A percentile compares a stretch with the other conserved stretches of the same genome.
These are phyloP conservation scores for Malurus leucopterus DNA, from an alignment of 2,797 vertebrate species.

Conservation along the genomic window DNA sequence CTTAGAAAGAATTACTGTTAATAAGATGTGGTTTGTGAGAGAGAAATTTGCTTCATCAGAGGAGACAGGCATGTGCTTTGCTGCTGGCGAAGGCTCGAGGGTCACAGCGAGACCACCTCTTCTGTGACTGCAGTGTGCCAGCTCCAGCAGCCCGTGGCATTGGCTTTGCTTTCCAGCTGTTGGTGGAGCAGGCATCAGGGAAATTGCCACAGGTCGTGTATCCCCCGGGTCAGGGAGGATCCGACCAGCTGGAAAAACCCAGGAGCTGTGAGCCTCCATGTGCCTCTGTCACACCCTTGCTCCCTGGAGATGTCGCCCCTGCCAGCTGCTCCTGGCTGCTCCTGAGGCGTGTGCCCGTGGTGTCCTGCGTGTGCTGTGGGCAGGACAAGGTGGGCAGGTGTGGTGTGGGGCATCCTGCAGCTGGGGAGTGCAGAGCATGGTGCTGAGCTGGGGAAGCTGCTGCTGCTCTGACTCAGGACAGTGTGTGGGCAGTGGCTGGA, in stretches of 20 bases:
- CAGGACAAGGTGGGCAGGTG: not conserved
- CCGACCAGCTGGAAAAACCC: not conserved
- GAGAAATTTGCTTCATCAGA: not conserved
- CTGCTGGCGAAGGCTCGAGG: not conserved
- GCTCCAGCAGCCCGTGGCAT: accelerated
- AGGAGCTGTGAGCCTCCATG: not conserved
- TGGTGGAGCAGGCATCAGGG: not conserved
- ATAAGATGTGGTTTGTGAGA: not conserved
- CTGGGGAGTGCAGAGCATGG: accelerated
- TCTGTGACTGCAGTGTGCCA: not conserved
- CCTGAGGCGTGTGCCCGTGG: accelerated
- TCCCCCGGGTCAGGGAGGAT: not conserved
- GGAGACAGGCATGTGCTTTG: accelerated
- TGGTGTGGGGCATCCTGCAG: not conserved
- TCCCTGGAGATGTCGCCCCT: accelerated
- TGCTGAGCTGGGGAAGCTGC: not conserved
- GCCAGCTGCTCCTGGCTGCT: not conserved
- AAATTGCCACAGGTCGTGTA: not conserved
- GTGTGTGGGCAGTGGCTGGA: not conserved
- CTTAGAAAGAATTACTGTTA: not conserved
- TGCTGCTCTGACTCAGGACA: accelerated
- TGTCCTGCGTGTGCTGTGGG: not conserved
- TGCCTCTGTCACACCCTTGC: not conserved
- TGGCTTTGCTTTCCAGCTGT: accelerated
- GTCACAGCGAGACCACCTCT: not conserved